A percentile compares a stretch with the other conserved stretches of the same genome.
Conservation (phyloP, 1,140 invertebrate genomes). For the Pollicipes pollicipes region DNA sequence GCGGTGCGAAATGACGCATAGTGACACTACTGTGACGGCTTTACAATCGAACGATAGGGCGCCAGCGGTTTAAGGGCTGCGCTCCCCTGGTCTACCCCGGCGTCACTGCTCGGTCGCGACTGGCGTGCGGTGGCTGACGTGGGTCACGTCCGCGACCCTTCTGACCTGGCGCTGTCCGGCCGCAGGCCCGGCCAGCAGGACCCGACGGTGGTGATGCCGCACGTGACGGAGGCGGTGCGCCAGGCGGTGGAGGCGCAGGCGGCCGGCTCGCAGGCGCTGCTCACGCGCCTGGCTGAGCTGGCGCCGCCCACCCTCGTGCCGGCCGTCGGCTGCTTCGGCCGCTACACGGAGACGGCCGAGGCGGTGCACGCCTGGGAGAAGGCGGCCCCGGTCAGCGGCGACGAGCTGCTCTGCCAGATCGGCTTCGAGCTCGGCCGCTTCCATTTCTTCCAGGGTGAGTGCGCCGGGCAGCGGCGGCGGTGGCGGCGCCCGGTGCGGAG, state of each 20-base stretch:
- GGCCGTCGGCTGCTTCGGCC: background rate
- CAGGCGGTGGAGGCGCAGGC: constrained; percentile 28
- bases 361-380: background rate
- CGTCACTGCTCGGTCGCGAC: no score
- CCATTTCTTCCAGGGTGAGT: background rate
- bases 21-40: no score
- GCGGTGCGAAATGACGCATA: no score
- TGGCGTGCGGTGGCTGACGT: no score
- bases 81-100: no score
- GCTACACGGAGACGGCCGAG: background rate
- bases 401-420: background rate
- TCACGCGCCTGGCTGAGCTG: constrained; percentile 20
- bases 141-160: no score
- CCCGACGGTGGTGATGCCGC: constrained; percentile 24
- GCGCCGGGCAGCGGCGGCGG: no score
- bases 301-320: background rate
- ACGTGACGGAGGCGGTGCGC: constrained; percentile 28
- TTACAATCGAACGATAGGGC: no score
- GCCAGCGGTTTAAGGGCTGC: no score
- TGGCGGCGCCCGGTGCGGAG: no score
- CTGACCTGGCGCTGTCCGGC: constrained; percentile 4
- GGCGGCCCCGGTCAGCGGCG: background rate
- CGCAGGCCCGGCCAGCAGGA: constrained; percentile 30
- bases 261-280: constrained; percentile 25
- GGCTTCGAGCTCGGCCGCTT: background rate